Evolutionary conservation across 2,888 invertebrate species (phyloP).

Genomic region (Hirtodrosophila alboralis): DNA sequence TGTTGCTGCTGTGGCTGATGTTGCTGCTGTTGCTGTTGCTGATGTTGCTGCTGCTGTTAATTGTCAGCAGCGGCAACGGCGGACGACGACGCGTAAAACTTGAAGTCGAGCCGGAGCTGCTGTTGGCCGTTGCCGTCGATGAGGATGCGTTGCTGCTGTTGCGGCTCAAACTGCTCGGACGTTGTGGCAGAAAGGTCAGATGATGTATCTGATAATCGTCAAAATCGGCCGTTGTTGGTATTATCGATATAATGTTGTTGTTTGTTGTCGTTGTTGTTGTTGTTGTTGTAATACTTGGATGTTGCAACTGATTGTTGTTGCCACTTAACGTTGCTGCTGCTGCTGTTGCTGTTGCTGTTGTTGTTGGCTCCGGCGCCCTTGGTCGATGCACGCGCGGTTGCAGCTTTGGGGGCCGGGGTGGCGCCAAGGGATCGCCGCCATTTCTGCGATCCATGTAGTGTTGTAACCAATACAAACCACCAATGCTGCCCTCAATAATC

Average conservation of each 20-base stretch:
- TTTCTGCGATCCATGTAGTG: conserved; percentile 89
- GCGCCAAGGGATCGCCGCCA: conserved; percentile 90
- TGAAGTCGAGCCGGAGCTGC: conserved; percentile 74
- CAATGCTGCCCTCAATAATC: conserved; percentile 82
- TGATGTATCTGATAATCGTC: conserved; percentile 82
- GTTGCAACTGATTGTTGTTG: conserved; percentile 53
- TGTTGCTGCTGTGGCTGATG: conserved; percentile 14
- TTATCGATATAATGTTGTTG: conserved; percentile 66
- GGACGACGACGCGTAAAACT: conserved; percentile 83
- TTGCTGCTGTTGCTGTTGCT: conserved; percentile 39
- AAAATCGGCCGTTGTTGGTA: conserved; percentile 63
- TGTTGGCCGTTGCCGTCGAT: conserved; percentile 77
- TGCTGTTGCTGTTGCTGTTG: conserved; percentile 52
- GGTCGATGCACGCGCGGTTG: conserved; percentile 88
- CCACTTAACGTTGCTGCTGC: conserved; percentile 65
- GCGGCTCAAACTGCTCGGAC: conserved; percentile 78
- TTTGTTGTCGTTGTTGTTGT: conserved; percentile 55
- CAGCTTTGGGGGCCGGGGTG: conserved; percentile 90
- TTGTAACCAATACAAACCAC: conserved; percentile 66
- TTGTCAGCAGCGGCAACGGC: conserved; percentile 65
- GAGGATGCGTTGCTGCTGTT: conserved; percentile 81
- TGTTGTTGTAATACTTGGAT: conserved; percentile 65
- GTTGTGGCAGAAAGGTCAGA: conserved; percentile 80
- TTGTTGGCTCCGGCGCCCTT: conserved; percentile 86
- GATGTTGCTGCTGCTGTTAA: conserved; percentile 48